phyloP scores from a whole-genome alignment of 2,797 vertebrate genomes.

The Dryobates pubescens region DNA sequence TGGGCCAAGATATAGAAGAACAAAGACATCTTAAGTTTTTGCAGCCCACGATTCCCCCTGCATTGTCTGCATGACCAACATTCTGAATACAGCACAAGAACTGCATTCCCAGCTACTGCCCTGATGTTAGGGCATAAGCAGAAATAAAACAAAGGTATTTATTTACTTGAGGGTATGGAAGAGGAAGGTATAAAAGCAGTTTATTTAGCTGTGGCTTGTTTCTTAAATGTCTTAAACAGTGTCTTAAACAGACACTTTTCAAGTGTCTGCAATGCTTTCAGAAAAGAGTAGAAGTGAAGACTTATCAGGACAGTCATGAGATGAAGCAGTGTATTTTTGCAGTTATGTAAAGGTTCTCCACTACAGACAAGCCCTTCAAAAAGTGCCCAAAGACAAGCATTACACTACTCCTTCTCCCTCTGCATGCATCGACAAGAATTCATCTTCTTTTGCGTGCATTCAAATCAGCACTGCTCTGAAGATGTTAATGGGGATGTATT shows the following conservation, averaged over 20 bases:
- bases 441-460: neutral
- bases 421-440: neutral
- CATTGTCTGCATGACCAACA: neutral
- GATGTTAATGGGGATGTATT: neutral
- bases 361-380: neutral
- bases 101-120: neutral
- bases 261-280: neutral
- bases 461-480: neutral
- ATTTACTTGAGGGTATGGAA: neutral
- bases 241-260: neutral
- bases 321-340: neutral
- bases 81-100: neutral
- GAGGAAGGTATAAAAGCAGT: neutral
- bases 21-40: neutral
- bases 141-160: neutral
- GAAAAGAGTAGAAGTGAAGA: neutral
- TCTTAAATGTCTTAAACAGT: neutral
- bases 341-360: neutral
- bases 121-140: neutral
- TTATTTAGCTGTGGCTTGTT: neutral
- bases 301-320: neutral
- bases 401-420: neutral
- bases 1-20: neutral
- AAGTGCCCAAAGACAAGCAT: neutral
- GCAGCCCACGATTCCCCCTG: neutral